phyloP scores from a whole-genome alignment of 2,888 invertebrate genomes.

The Caenorhabditis imperialis region DNA sequence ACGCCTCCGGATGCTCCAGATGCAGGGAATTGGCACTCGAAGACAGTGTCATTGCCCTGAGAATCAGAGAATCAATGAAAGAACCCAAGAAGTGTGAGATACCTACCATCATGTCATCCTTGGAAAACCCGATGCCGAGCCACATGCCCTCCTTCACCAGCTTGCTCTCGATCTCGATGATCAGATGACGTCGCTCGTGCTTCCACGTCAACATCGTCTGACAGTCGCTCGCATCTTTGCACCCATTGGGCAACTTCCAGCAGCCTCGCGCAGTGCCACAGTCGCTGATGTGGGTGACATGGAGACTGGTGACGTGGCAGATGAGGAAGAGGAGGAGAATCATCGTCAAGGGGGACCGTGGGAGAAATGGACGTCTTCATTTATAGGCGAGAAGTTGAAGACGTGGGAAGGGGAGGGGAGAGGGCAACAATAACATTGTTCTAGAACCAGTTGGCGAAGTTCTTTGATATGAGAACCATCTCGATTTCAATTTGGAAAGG shows the following conservation, averaged over 20 bases:
- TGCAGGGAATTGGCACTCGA: constrained; percentile 77
- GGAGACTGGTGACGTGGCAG: constrained; percentile 34
- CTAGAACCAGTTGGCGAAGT: too few relatives aligned
- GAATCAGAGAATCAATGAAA: too few relatives aligned
- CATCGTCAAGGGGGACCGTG: constrained; percentile 19
- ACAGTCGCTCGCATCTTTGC: constrained; percentile 67
- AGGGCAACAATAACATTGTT: too few relatives aligned
- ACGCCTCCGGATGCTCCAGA: constrained; percentile 45
- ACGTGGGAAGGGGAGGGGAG: too few relatives aligned
- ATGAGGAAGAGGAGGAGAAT: constrained; percentile 7
- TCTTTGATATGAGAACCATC: too few relatives aligned
- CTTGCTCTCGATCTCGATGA: constrained; percentile 62
- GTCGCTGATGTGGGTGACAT: constrained; percentile 59
- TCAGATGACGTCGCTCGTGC: constrained; percentile 57
- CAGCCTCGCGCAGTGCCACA: constrained; percentile 78
- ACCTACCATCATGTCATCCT: constrained; percentile 61
- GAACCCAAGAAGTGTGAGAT: not conserved
- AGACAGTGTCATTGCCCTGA: constrained; percentile 79
- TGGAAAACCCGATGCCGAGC: constrained; percentile 65
- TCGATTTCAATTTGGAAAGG: too few relatives aligned
- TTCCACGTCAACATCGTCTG: constrained; percentile 65
- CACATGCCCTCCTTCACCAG: constrained; percentile 56
- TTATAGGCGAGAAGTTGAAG: too few relatives aligned
- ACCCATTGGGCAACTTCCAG: constrained; percentile 77
- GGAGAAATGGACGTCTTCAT: too few relatives aligned